Conservation (phyloP, 2,113 vertebrate genomes). For the Poecile atricapillus region DNA sequence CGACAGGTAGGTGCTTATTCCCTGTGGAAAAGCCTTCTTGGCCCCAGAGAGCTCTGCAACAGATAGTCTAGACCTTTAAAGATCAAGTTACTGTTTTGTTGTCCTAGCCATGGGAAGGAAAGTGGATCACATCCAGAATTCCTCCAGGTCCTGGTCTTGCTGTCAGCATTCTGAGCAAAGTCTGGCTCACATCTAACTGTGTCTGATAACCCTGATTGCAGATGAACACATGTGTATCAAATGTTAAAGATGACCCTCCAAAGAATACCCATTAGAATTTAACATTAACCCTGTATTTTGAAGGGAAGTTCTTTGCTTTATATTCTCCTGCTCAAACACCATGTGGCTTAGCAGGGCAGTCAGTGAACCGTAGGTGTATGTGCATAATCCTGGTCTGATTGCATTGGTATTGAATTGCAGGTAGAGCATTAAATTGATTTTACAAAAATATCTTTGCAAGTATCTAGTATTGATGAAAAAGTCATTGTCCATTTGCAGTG, state of each 20-base stretch:
- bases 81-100: background rate
- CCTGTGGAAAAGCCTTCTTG: background rate
- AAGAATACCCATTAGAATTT: background rate
- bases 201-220: background rate
- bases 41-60: background rate
- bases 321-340: background rate
- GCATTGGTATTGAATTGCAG: conserved; percentile 12
- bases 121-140: background rate
- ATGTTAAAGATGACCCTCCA: background rate
- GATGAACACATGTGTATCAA: background rate
- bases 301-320: background rate
- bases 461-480: conserved; percentile 31
- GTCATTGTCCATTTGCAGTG: background rate
- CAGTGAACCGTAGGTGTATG: background rate
- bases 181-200: background rate
- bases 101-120: background rate
- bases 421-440: conserved; percentile 20
- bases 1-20: background rate
- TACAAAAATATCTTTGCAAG: background rate
- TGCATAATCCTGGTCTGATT: conserved; percentile 15
- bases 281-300: background rate
- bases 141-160: background rate
- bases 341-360: background rate
- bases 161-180: background rate
- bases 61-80: background rate